A percentile compares a stretch with the other conserved stretches of the same genome.
phyloP scores from a whole-genome alignment of 2,888 invertebrate species.

The Oxyteleia sp. region DNA sequence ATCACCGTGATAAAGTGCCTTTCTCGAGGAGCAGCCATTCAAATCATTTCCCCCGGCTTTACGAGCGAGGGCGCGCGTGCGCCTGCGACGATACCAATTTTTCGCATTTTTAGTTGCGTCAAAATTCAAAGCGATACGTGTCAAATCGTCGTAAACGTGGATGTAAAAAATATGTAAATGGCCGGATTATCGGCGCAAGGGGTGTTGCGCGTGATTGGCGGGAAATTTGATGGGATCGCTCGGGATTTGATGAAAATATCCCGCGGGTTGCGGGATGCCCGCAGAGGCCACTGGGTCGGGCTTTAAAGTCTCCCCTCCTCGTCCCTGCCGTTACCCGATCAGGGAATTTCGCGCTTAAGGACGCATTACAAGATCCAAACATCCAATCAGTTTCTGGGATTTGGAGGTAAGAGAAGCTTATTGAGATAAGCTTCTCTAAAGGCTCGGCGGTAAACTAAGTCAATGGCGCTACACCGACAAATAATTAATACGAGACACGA shows the following conservation, averaged over 20 bases:
- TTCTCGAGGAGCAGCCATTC: slow-evolving; percentile 15
- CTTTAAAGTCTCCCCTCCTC: slow-evolving; percentile 58
- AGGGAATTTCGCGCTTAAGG: slow-evolving; percentile 70
- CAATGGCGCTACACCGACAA: slow-evolving; percentile 52
- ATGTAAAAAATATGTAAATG: slow-evolving; percentile 7
- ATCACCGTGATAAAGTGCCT: slow-evolving; percentile 21
- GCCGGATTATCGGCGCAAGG: slow-evolving; percentile 2
- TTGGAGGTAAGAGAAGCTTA: slow-evolving; percentile 77
- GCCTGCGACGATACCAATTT: slow-evolving; percentile 64
- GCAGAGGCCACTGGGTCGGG: slow-evolving; percentile 30
- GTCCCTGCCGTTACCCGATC: no score
- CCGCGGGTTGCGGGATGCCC: neutral
- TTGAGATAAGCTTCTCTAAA: slow-evolving; percentile 75
- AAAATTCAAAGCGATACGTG: neutral
- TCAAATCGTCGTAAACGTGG: neutral
- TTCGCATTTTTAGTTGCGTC: slow-evolving; percentile 58
- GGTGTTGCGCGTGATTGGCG: slow-evolving; percentile 4
- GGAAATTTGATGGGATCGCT: slow-evolving; percentile 20
- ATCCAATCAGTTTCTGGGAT: slow-evolving; percentile 79
- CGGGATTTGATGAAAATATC: slow-evolving; percentile 18
- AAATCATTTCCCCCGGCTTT: slow-evolving; percentile 39
- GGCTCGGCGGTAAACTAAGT: slow-evolving; percentile 64
- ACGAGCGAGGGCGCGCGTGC: slow-evolving; percentile 37
- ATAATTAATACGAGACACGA: slow-evolving; percentile 59
- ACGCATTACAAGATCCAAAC: slow-evolving; percentile 76